phyloP scores from a whole-genome alignment of 2,797 vertebrate species.

The Cyclopterus lumpus region DNA sequence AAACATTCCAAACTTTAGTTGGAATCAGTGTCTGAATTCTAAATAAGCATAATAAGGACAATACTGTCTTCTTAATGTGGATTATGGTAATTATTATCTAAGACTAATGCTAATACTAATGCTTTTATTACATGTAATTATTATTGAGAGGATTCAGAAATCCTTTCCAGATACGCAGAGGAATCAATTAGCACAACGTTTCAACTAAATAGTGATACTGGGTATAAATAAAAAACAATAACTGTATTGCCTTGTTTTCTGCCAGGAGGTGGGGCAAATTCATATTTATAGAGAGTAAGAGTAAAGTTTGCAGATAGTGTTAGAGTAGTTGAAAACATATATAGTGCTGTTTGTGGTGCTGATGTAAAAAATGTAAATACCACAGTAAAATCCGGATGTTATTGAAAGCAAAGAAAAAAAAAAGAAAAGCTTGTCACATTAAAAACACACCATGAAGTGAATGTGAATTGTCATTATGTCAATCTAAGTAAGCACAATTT shows the following conservation, averaged over 20 bases:
- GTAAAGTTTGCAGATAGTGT: conserved; percentile 2
- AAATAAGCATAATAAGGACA: conserved; percentile 13
- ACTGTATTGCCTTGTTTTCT: conserved; percentile 9
- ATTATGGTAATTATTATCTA: neutral
- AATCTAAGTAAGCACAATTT: conserved; percentile 70
- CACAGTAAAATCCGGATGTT: conserved; percentile 6
- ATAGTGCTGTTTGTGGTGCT: conserved; percentile 15
- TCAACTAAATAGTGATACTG: neutral
- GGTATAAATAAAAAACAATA: conserved; percentile 16
- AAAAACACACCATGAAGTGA: conserved; percentile 15
- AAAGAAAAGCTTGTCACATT: conserved; percentile 1
- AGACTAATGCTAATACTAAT: neutral
- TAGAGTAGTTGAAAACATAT: neutral
- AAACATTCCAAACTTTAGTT: neutral
- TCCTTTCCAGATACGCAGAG: neutral
- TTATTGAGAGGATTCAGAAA: neutral
- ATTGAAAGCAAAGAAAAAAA: conserved; percentile 29
- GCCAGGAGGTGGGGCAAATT: neutral
- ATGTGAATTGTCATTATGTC: conserved; percentile 4
- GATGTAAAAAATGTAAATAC: conserved; percentile 15
- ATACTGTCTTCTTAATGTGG: neutral
- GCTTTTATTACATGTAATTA: neutral
- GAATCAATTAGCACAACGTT: neutral
- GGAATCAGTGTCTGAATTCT: conserved; percentile 9
- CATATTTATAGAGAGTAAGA: neutral